Percentiles rank a stretch among this genome's conserved stretches.
phyloP scores from a whole-genome alignment of 1,140 invertebrate species.

The Drosophila aff. region DNA sequence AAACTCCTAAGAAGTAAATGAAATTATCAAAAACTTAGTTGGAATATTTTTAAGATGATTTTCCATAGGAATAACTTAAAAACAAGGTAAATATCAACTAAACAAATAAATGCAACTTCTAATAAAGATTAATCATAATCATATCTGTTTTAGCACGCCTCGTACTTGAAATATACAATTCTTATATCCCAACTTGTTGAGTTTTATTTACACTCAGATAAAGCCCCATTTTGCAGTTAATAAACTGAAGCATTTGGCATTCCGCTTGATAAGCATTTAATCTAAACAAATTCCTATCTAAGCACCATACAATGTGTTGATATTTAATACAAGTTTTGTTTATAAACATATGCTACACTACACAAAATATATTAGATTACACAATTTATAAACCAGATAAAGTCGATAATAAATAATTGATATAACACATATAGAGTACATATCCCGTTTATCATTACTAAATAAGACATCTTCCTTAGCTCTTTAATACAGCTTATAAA shows the following conservation, averaged over 20 bases:
- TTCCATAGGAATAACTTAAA: neutral
- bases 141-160: too few relatives aligned
- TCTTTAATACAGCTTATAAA: neutral
- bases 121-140: too few relatives aligned
- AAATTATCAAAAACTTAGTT: neutral
- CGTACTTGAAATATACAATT: neutral
- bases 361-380: too few relatives aligned
- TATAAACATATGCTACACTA: neutral
- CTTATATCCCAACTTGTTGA: neutral
- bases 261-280: constrained; percentile 1
- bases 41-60: neutral
- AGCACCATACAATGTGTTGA: neutral
- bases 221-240: neutral
- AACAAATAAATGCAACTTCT: neutral
- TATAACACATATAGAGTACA: neutral
- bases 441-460: too few relatives aligned
- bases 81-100: neutral
- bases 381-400: neutral
- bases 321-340: constrained; percentile 4
- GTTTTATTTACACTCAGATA: neutral
- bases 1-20: neutral
- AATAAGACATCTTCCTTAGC: neutral
- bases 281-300: constrained; percentile 7
- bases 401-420: neutral
- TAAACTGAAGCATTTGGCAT: neutral